phyloP scores from a whole-genome alignment of 1,140 invertebrate genomes.

The Euwallacea fornicatus region DNA sequence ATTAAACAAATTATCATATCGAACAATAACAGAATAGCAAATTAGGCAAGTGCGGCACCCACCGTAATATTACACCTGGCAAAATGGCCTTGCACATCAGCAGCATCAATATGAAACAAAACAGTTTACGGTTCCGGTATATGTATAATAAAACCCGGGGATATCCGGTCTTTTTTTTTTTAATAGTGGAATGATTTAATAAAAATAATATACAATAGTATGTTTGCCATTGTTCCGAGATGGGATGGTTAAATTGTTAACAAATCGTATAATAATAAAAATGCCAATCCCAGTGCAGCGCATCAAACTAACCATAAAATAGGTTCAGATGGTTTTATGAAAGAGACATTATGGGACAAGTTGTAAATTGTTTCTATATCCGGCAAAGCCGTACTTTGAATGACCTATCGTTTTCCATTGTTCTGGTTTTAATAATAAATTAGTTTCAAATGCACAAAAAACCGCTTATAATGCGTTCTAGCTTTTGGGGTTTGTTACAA shows the following conservation, averaged over 20 bases:
- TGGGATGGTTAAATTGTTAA: constrained; percentile 30
- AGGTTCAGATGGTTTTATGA: constrained; percentile 12
- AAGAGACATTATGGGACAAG: constrained; percentile 6
- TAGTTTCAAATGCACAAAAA: too few species aligned
- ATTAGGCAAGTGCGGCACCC: constrained; percentile 29
- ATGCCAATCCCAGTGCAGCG: constrained; percentile 10
- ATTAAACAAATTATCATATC: constrained; percentile 42
- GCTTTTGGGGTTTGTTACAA: too few species aligned
- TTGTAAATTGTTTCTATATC: background rate
- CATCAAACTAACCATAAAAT: constrained; percentile 26
- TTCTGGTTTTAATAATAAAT: too few species aligned
- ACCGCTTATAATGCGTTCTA: background rate
- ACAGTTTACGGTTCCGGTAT: constrained; percentile 40
- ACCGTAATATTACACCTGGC: constrained; percentile 33
- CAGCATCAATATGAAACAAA: constrained; percentile 41
- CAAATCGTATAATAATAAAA: constrained; percentile 35
- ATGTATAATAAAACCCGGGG: constrained; percentile 27
- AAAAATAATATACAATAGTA: constrained; percentile 39
- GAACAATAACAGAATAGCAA: constrained; percentile 37
- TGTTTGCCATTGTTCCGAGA: constrained; percentile 29
- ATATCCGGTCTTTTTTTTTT: constrained; percentile 37
- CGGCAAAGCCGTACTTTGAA: too few species aligned
- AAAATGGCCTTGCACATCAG: constrained; percentile 37
- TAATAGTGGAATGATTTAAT: constrained; percentile 42
- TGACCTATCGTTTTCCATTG: too few species aligned